Evolutionary conservation across 1,140 invertebrate genomes (phyloP), one percentile per base, ranked within the genome.

Genomic region (Apis dorsata): DNA sequence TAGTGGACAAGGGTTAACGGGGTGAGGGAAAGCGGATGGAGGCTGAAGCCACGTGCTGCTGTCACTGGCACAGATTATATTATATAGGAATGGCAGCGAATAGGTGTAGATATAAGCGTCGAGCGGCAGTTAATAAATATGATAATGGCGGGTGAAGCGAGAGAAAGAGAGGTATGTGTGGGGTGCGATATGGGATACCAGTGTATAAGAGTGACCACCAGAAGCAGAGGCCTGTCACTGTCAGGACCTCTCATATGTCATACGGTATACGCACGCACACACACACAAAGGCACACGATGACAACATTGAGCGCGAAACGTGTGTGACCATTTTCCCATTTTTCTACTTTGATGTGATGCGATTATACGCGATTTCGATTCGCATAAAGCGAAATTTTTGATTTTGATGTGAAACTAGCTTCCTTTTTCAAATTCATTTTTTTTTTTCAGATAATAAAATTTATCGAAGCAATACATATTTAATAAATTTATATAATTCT

Each of bases 101-200:
- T 92, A 92, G 92, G 93, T 93, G 91, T 91, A 92, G 91, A 92
- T 93, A 92, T 93, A 92, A 92, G 90, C 90, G 91, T 88, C 85
- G 86, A 84, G 90, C 92, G 88, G 90, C 92, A 93, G 92, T 93
- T 94, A 94, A 94, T 93, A 94, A 93, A 93, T 94, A 94, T 94
- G 92, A 93, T 94, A 94, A 94, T 94, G 89, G 91, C 90, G 89
- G 89, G 82, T 88, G 62, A 89, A 90, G 87, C 88, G 87, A 86
- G 87, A 85, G 87, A 85, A 81, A 84, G 80, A 83, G 82, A 76
- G 78, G 73, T 84, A 72, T 11, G 81, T 65, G 89, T 79, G 88
- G 77, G 86, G 71, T 73, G 89, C 89, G 89, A 91, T 89, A 87
- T 91, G 90, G 90, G 86, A 92, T 92, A 92, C 89, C 89, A 89